Evolutionary conservation across 2,113 vertebrate genomes (phyloP), one percentile per base, ranked within the genome.

Genomic region (Symphodus melops): DNA sequence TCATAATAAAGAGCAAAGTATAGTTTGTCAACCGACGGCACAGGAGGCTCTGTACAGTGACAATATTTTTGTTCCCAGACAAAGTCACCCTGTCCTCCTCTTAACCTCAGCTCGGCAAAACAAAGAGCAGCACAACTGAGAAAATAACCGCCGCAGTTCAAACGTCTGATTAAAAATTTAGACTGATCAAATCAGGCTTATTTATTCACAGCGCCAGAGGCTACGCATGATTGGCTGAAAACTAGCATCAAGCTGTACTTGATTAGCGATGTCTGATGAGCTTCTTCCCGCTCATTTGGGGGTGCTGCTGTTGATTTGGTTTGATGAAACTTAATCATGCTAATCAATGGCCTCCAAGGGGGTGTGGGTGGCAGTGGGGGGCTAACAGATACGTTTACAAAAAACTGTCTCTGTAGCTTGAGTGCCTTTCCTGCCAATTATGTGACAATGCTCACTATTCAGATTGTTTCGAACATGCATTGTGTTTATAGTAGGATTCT

Each of bases 251-350:
- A 84, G 84, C 86, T 86, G 70, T 81, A 88, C 79, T 88, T 89
- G 86, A 91, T 91, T 87, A 90, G 83, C 81, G 67, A 77, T 77
- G 73, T 84, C 81, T 90, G 88, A 87, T 84, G 81, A 88, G 85
- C 77, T 58, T 77, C 70, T 73, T 65, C 63, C 75, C 33, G 13
- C 78, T 84, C 37, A n/a, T 77, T 74, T 72, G 58, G 54, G 61
- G 19, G 1, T 71, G 17, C 8, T 48, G 58, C 37, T 79, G 76
- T 89, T 87, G 85, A 88, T 87, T 91, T 86, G 79, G 76, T 72
- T 74, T 88, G 85, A 91, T 91, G 83, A 89, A 83, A 72, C 77
- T 86, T 88, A 88, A 89, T 91, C 79, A 87, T 58, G 72, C 55
- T 86, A 83, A 87, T 91, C 86, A 89, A 86, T 90, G 77, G 21